Evolutionary conservation across 2,888 invertebrate species (phyloP), one percentile per base, ranked within the genome.

Genomic region (Temnothorax rugatulus): DNA sequence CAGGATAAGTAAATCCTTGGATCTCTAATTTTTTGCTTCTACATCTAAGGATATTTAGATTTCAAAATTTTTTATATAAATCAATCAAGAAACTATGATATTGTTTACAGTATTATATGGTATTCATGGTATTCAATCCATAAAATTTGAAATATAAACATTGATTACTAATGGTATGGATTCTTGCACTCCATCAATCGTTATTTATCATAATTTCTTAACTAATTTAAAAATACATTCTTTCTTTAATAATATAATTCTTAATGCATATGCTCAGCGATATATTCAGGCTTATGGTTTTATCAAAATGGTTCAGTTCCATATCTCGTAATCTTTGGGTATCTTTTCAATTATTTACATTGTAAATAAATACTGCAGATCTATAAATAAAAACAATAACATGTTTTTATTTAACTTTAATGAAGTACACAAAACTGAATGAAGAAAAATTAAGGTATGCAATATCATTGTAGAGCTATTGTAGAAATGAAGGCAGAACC

Each of bases 361-460:
- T 21, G 25, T 38, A 41, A 11, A 63, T 21, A 64, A 76, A 66
- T 13, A 76, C 64, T 76, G 25, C 66, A 66, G 8, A n/a, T 64
- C 41, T 64, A 25, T 25, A 54, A 11, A 21, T n/a, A 76, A 38
- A 63, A 63, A 21, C 21, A 63, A 21, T 38, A 75, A 21, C 18
- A 18, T 52, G 7, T 66, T 64, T 38, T 66, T 66, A 54, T 66
- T 66, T 54, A 64, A 11, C 25, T 77, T 29, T 76, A 54, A 66
- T 66, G 29, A 54, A 44, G 15, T 64, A 66, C 18, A 8, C 25
- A 77, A 66, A 66, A 41, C 3, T 41, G n/a, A 52, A 54, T 13
- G 8, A n/a, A 57, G 15, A 52, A 54, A 66, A 59, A 25, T 66
- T 77, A 59, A 50, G 41, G 5, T 79, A 63, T 54, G 5, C 15